Evolutionary conservation across 2,113 vertebrate genomes (phyloP).

Genomic region (Halcyon malimbica): DNA sequence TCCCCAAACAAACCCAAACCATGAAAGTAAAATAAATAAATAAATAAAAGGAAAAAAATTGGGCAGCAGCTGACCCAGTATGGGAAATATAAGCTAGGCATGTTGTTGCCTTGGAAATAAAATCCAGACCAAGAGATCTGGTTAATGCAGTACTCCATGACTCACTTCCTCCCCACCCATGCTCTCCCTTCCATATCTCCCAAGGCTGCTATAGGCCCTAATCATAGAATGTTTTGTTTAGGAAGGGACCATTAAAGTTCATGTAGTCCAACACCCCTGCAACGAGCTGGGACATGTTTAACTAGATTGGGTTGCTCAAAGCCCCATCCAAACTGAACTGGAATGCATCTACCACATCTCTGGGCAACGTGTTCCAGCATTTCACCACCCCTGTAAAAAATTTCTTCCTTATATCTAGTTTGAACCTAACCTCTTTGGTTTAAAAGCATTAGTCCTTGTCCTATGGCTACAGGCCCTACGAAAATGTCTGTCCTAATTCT

Average conservation of each 20-base stretch:
- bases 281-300: background rate
- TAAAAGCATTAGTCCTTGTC: background rate
- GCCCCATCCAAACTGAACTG: accelerated
- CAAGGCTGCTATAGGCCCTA: background rate
- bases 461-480: background rate
- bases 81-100: background rate
- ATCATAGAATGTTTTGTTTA: background rate
- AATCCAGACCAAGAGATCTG: background rate
- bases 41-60: background rate
- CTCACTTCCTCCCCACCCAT: background rate
- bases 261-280: background rate
- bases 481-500: background rate
- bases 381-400: background rate
- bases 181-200: background rate
- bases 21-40: background rate
- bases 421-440: background rate
- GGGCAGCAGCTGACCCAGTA: background rate
- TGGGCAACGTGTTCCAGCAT: background rate
- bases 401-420: background rate
- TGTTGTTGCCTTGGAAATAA: background rate
- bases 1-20: accelerated
- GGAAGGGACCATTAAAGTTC: background rate
- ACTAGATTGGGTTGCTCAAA: background rate
- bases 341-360: background rate
- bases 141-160: background rate